These are phyloP conservation scores for Agapornis roseicollis DNA, from an alignment of 2,113 vertebrate species.

Conservation along the genomic window DNA sequence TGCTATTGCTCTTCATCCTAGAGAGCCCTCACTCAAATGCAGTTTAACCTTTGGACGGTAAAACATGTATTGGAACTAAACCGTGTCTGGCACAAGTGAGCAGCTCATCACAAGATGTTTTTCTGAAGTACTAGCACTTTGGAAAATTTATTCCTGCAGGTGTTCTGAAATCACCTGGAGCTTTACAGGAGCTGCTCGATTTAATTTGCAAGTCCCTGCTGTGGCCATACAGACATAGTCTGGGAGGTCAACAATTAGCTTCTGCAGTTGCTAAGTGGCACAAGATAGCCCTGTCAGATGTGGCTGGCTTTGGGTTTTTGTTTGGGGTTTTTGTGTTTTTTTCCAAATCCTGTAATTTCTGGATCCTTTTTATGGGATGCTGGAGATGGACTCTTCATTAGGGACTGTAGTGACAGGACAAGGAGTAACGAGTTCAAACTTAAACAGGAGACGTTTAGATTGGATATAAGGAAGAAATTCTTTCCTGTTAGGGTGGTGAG, in stretches of 20 bases:
- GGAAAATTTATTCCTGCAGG: slow-evolving; percentile 38
- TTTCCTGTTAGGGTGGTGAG: too few species aligned
- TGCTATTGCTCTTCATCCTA: background rate
- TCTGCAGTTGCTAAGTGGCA: slow-evolving; percentile 6
- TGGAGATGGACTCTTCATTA: too few species aligned
- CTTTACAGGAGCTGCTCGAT: slow-evolving; percentile 15
- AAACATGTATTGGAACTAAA: background rate
- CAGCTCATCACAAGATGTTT: background rate
- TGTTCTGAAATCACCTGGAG: slow-evolving; percentile 30
- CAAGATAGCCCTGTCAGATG: background rate
- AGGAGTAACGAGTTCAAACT: too few species aligned
- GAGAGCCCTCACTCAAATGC: background rate
- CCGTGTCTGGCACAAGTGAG: background rate
- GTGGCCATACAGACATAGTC: background rate
- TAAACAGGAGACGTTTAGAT: too few species aligned
- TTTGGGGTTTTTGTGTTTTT: background rate
- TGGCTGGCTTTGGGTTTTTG: background rate
- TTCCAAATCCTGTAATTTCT: background rate
- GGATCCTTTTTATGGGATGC: background rate
- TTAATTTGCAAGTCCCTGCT: slow-evolving; percentile 50
- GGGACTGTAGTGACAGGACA: too few species aligned
- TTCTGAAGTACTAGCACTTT: slow-evolving; percentile 1
- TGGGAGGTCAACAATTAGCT: slow-evolving; percentile 3
- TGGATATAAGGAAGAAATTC: too few species aligned
- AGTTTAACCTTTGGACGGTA: background rate